These are phyloP conservation scores for Drosophila macrospina DNA, from an alignment of 2,888 invertebrate species.

Conservation along the genomic window DNA sequence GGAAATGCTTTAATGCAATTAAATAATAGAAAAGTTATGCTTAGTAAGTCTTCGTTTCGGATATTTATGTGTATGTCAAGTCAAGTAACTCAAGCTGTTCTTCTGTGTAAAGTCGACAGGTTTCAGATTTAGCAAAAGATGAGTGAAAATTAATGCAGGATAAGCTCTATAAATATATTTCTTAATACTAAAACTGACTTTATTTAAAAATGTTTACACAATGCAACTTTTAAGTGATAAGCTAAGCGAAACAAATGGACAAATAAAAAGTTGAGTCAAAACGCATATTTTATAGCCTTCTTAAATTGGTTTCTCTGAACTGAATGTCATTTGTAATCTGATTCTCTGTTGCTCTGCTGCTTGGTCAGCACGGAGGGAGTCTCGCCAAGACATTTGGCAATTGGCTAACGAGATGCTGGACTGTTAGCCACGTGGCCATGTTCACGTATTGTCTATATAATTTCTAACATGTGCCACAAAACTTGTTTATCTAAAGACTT, in stretches of 20 bases:
- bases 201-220: too few relatives aligned
- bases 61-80: too few relatives aligned
- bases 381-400: constrained; percentile 1
- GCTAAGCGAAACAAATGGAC: neutral
- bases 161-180: too few relatives aligned
- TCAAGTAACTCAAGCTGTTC: too few relatives aligned
- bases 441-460: constrained; percentile 35
- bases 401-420: constrained; percentile 16
- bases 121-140: too few relatives aligned
- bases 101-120: too few relatives aligned
- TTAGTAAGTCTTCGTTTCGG: too few relatives aligned
- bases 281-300: neutral
- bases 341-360: neutral
- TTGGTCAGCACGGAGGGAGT: neutral
- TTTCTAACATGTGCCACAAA: constrained; percentile 35
- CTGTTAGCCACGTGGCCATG: constrained; percentile 16
- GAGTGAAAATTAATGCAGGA: too few relatives aligned
- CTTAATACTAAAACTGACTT: too few relatives aligned
- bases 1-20: too few relatives aligned
- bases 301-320: neutral
- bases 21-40: too few relatives aligned
- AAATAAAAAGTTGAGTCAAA: neutral
- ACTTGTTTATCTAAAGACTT: constrained; percentile 27
- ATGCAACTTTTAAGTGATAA: too few relatives aligned
- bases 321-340: neutral